These are phyloP conservation scores for Dasypus novemcinctus DNA, from an alignment of 2,113 vertebrate species.

Conservation along the genomic window DNA sequence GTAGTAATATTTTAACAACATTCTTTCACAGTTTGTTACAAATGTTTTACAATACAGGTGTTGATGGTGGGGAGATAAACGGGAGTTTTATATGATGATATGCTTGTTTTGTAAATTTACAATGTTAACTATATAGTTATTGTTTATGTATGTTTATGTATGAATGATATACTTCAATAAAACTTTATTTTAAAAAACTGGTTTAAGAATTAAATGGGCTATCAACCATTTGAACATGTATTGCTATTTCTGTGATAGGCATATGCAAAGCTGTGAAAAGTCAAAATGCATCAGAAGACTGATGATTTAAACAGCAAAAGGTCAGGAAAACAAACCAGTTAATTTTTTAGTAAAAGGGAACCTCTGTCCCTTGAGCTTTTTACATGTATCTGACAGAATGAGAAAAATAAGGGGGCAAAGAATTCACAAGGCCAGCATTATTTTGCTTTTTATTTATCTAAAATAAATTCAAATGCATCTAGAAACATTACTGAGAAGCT, in stretches of 20 bases:
- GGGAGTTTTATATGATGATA: too few relatives aligned
- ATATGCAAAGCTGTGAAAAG: not conserved
- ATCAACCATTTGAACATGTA: not conserved
- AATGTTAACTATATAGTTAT: too few relatives aligned
- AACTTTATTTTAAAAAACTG: not conserved
- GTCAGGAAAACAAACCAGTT: not conserved
- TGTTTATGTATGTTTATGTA: too few relatives aligned
- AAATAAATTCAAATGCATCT: not conserved
- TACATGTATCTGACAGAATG: not conserved
- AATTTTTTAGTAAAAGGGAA: slow-evolving; percentile 35
- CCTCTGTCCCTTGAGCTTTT: slow-evolving; percentile 2
- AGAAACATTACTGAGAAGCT: slow-evolving; percentile 24
- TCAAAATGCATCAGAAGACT: not conserved
- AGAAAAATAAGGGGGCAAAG: not conserved
- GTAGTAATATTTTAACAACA: too few relatives aligned
- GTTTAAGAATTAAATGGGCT: not conserved
- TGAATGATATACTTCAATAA: too few relatives aligned
- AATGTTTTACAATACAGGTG: too few relatives aligned
- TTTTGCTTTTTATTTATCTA: not conserved
- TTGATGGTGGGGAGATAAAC: too few relatives aligned
- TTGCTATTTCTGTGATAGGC: not conserved
- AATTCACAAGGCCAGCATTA: not conserved
- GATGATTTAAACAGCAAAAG: slow-evolving; percentile 21
- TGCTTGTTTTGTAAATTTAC: too few relatives aligned
- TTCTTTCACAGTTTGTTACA: too few relatives aligned